Evolutionary conservation across 2,113 vertebrate genomes (phyloP).

Genomic region (Pomatorhinus ruficollis): DNA sequence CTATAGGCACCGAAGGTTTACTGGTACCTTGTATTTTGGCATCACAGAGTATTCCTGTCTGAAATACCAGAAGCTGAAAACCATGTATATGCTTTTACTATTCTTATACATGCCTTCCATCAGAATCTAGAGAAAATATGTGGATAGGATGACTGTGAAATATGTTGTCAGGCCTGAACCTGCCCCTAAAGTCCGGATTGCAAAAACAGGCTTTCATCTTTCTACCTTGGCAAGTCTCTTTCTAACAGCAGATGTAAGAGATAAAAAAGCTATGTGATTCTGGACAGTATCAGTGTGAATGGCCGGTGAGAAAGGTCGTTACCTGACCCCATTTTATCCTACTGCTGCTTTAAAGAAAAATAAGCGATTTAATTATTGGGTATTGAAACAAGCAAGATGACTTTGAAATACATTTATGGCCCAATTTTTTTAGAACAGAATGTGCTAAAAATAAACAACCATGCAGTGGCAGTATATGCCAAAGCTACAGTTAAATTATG

Average conservation of each 20-base stretch:
- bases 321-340: background rate
- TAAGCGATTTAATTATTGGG: fast-evolving
- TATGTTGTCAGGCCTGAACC: background rate
- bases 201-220: background rate
- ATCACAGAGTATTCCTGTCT: background rate
- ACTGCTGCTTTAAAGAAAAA: background rate
- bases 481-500: background rate
- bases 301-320: background rate
- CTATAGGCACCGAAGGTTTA: background rate
- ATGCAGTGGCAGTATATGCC: background rate
- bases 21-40: background rate
- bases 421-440: background rate
- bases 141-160: background rate
- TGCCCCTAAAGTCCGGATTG: background rate
- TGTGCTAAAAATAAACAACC: background rate
- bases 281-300: background rate
- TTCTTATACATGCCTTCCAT: background rate
- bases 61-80: background rate
- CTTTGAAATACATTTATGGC: background rate
- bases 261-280: background rate
- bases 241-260: background rate
- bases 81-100: background rate
- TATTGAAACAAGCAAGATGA: background rate
- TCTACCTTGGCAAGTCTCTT: background rate
- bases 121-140: background rate